Evolutionary conservation across 2,113 vertebrate genomes (phyloP).

Genomic region (Rhinoderma darwinii): DNA sequence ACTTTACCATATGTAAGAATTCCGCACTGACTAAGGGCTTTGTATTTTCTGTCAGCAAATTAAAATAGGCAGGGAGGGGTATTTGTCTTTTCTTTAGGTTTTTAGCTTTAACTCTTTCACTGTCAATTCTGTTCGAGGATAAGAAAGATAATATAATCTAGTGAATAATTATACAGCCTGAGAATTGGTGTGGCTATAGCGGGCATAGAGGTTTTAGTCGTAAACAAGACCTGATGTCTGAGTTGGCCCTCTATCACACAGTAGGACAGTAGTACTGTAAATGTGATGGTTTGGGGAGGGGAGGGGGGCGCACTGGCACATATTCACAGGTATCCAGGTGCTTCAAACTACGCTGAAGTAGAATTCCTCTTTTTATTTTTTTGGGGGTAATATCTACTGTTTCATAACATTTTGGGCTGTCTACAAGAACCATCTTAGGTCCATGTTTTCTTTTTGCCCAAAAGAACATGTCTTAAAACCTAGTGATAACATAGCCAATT

Average conservation of each 20-base stretch:
- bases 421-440: too few species aligned
- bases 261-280: neutral
- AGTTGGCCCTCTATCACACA: neutral
- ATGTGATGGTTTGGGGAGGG: neutral
- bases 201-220: neutral
- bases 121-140: neutral
- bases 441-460: too few species aligned
- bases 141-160: neutral
- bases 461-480: too few species aligned
- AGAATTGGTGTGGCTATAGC: neutral
- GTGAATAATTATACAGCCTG: neutral
- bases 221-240: neutral
- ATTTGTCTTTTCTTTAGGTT: neutral
- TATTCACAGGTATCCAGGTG: neutral
- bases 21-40: neutral
- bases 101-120: conserved; percentile 18
- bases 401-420: too few species aligned
- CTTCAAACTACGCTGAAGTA: too few species aligned
- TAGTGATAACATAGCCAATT: too few species aligned
- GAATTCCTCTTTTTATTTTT: too few species aligned
- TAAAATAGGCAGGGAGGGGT: neutral
- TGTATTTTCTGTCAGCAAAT: conserved; percentile 15
- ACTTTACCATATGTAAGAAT: conserved; percentile 15
- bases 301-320: neutral
- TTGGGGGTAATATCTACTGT: too few species aligned